phyloP scores from a whole-genome alignment of 1,140 invertebrate species.

The Drosophila watanabei region DNA sequence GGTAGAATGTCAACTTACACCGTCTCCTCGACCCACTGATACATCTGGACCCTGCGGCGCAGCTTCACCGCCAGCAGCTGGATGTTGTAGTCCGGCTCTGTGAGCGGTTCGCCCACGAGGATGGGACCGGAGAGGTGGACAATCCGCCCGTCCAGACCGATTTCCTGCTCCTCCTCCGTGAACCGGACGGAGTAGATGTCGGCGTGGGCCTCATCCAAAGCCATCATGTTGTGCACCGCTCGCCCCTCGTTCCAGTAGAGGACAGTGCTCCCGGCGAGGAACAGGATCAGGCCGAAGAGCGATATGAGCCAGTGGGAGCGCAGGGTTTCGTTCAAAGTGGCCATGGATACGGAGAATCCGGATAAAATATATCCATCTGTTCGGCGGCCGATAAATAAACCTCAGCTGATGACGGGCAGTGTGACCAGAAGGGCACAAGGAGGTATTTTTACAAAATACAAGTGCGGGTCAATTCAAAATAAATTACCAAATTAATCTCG shows the following conservation, averaged over 20 bases:
- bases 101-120: slow-evolving; percentile 91
- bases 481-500: background rate
- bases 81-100: slow-evolving; percentile 92
- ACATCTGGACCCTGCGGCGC: slow-evolving; percentile 94
- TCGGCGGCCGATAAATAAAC: background rate
- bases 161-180: slow-evolving; percentile 86
- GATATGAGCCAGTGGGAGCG: slow-evolving; percentile 88
- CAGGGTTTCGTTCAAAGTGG: slow-evolving; percentile 87
- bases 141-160: slow-evolving; percentile 90
- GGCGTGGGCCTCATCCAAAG: slow-evolving; percentile 90
- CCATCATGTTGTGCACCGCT: slow-evolving; percentile 90
- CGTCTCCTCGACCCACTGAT: slow-evolving; percentile 95
- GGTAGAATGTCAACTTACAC: slow-evolving; percentile 40
- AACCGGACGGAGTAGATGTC: slow-evolving; percentile 87
- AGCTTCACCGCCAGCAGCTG: slow-evolving; percentile 91
- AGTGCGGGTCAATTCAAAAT: background rate
- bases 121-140: slow-evolving; percentile 92
- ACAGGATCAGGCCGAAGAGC: slow-evolving; percentile 87
- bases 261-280: slow-evolving; percentile 87
- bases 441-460: no score
- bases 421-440: slow-evolving; percentile 4
- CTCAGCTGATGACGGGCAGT: slow-evolving; percentile 11
- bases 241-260: slow-evolving; percentile 92
- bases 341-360: slow-evolving; percentile 39
- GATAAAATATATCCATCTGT: slow-evolving; percentile 10